Evolutionary conservation across 2,797 vertebrate species (phyloP).

Genomic region (Amphiprion clarkii): DNA sequence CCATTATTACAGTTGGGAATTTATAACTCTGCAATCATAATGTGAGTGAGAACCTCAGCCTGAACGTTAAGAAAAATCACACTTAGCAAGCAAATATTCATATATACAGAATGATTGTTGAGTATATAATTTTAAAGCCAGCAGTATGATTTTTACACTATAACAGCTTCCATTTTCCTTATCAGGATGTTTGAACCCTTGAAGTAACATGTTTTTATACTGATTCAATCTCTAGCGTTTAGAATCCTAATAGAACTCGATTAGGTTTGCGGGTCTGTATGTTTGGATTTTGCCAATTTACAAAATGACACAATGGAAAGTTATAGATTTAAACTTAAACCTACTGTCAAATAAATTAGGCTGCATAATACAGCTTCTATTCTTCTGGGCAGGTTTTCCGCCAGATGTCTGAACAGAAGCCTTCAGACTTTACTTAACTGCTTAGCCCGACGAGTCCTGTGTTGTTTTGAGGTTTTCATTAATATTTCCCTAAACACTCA

Average conservation of each 20-base stretch:
- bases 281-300: not conserved
- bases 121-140: too few relatives aligned
- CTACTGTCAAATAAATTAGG: conserved; percentile 11
- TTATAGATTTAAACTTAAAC: conserved; percentile 20
- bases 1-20: not conserved
- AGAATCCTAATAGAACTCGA: conserved; percentile 25
- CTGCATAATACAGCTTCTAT: too few relatives aligned
- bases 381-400: too few relatives aligned
- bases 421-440: too few relatives aligned
- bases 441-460: conserved; percentile 14
- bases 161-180: too few relatives aligned
- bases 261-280: conserved; percentile 13
- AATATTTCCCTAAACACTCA: conserved; percentile 26
- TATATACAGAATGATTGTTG: too few relatives aligned
- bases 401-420: too few relatives aligned
- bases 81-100: too few relatives aligned
- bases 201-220: conserved; percentile 45
- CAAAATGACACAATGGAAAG: conserved; percentile 13
- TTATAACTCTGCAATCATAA: not conserved
- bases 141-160: too few relatives aligned
- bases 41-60: not conserved
- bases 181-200: too few relatives aligned
- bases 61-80: too few relatives aligned
- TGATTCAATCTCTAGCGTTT: conserved; percentile 49
- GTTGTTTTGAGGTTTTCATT: conserved; percentile 17